Evolutionary conservation across 2,888 invertebrate species (phyloP).

Genomic region (Tachina lurida): DNA sequence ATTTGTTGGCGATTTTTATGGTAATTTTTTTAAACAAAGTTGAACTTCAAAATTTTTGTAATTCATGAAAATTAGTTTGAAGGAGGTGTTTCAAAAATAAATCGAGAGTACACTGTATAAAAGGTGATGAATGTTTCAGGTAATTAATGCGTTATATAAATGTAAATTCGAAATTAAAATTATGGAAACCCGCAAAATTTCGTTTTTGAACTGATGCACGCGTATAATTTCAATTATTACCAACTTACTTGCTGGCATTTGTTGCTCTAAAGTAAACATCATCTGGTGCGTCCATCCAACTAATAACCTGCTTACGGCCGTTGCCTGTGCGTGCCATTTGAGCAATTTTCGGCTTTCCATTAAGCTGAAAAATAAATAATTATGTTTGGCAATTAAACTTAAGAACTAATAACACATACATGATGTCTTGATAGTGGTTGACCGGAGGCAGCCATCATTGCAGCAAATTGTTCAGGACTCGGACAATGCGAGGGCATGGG

Average conservation of each 20-base stretch:
- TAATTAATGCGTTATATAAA: no score
- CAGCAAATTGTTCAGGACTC: constrained; percentile 88
- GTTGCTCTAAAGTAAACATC: constrained; percentile 98
- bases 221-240: not conserved
- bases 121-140: no score
- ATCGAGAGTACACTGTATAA: not conserved
- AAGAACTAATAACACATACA: constrained; percentile 81
- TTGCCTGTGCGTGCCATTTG: constrained; percentile 90
- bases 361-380: constrained; percentile 84
- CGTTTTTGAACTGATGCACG: not conserved
- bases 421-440: constrained; percentile 89
- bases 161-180: not conserved
- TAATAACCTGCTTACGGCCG: constrained; percentile 94
- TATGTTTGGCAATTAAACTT: not conserved
- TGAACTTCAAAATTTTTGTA: no score
- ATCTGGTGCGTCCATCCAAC: constrained; percentile 99
- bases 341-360: constrained; percentile 92
- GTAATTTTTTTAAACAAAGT: no score
- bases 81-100: not conserved
- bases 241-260: constrained; percentile 92
- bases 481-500: constrained; percentile 88
- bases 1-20: no score
- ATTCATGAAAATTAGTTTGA: no score
- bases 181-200: not conserved
- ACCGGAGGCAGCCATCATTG: constrained; percentile 88